Percentiles rank a stretch among this genome's conserved stretches.
phyloP scores from a whole-genome alignment of 1,140 invertebrate genomes.

The Solenopsis invicta region DNA sequence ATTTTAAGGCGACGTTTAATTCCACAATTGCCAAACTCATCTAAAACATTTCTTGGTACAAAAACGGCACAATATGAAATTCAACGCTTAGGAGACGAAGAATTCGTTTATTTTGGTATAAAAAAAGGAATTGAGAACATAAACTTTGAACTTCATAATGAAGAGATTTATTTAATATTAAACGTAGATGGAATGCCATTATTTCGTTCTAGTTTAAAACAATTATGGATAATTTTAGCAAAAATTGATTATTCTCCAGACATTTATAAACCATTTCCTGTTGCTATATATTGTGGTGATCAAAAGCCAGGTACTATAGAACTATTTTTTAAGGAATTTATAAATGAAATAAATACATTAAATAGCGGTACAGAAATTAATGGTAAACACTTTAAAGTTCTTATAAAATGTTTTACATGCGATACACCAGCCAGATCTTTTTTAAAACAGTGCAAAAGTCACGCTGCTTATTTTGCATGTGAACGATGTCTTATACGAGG shows the following conservation, averaged over 20 bases:
- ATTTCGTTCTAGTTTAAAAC: not conserved
- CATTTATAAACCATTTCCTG: not conserved
- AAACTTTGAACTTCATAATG: slow-evolving; percentile 1
- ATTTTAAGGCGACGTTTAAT: slow-evolving; percentile 1
- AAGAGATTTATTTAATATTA: slow-evolving; percentile 9
- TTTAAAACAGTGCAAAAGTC: slow-evolving; percentile 10
- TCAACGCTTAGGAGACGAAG: not conserved
- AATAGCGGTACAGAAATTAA: not conserved
- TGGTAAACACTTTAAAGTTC: not conserved
- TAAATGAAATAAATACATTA: slow-evolving; percentile 1
- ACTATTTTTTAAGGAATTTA: not conserved
- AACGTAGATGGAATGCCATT: slow-evolving; percentile 14
- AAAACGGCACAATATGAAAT: not conserved
- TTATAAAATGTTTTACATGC: slow-evolving; percentile 3
- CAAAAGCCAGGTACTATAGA: not conserved
- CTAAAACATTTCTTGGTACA: not conserved
- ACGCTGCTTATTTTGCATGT: slow-evolving; percentile 4
- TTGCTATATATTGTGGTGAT: not conserved
- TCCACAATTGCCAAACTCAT: not conserved
- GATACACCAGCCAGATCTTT: not conserved
- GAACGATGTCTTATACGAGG: not conserved
- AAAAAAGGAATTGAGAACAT: not conserved
- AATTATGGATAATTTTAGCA: not conserved
- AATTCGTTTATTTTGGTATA: not conserved
- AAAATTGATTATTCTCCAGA: slow-evolving; percentile 9